Evolutionary conservation across 2,888 invertebrate species (phyloP).

Genomic region (Drosophila quinaria): DNA sequence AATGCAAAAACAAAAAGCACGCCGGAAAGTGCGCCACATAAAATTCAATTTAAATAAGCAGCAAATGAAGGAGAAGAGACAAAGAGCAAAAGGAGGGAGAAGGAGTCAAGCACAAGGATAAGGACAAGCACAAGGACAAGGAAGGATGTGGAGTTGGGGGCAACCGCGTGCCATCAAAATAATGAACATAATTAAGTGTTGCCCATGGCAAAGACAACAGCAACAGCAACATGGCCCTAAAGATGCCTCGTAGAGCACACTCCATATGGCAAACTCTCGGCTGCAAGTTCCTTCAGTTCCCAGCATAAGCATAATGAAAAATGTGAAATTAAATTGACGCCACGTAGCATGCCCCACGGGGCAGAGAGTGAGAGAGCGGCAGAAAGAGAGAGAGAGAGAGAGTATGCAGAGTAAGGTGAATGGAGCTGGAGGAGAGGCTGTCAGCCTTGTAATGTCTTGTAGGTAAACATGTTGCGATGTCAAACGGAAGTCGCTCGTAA

Average conservation of each 20-base stretch:
- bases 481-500: constrained; percentile 79
- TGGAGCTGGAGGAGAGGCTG: constrained; percentile 19
- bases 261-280: constrained; percentile 45
- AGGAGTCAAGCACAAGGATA: constrained; percentile 13
- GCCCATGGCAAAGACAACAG: constrained; percentile 73
- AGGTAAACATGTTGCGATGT: constrained; percentile 78
- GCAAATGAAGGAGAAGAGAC: constrained; percentile 24
- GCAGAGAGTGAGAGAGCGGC: constrained; percentile 16
- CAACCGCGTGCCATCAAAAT: constrained; percentile 78
- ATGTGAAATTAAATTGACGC: constrained; percentile 81
- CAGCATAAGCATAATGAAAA: constrained; percentile 78
- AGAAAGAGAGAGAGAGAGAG: too few species aligned
- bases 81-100: background rate
- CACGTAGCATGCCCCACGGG: constrained; percentile 58
- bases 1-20: constrained; percentile 35
- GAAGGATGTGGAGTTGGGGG: constrained; percentile 38
- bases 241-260: constrained; percentile 16
- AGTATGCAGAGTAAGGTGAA: background rate
- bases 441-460: constrained; percentile 79
- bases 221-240: constrained; percentile 15
- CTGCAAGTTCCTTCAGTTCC: constrained; percentile 19
- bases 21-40: constrained; percentile 55
- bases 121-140: constrained; percentile 5
- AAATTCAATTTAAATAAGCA: constrained; percentile 80
- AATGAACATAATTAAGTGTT: constrained; percentile 82